A percentile compares a stretch with the other conserved stretches of the same genome.
These are phyloP conservation scores for Bryconaethiops microstoma DNA, from an alignment of 2,797 vertebrate species.

Conservation along the genomic window DNA sequence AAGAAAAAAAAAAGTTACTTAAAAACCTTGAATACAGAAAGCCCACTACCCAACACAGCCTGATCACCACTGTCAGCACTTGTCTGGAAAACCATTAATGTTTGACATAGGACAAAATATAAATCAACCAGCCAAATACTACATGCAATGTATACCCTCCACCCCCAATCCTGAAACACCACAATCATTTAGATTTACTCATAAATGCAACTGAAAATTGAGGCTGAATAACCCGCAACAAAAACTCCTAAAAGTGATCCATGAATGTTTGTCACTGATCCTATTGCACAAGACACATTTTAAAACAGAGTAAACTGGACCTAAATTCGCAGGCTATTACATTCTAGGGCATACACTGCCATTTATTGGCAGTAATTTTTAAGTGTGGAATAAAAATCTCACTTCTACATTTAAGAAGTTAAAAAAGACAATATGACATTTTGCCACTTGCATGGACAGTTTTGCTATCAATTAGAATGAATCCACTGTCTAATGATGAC, in stretches of 20 bases:
- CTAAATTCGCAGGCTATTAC: too few species aligned
- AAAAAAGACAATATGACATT: not conserved
- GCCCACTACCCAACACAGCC: not conserved
- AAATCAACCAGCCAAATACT: not conserved
- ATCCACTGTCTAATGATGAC: not conserved
- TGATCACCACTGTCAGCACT: not conserved
- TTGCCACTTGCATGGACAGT: not conserved
- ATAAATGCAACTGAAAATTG: too few species aligned
- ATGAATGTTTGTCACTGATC: too few species aligned
- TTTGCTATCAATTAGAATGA: not conserved
- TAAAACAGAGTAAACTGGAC: too few species aligned
- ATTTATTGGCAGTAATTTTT: not conserved
- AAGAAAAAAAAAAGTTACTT: not conserved
- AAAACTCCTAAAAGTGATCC: too few species aligned
- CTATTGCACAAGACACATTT: too few species aligned
- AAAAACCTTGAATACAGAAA: not conserved
- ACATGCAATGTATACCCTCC: not conserved
- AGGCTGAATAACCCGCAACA: too few species aligned
- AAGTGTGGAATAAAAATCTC: not conserved
- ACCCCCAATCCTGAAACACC: too few species aligned
- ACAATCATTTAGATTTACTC: too few species aligned
- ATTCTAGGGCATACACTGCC: not conserved
- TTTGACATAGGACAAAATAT: not conserved
- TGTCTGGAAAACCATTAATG: too few species aligned
- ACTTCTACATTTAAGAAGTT: not conserved